phyloP scores from a whole-genome alignment of 2,797 vertebrate species.

The Orestias chungarensis region DNA sequence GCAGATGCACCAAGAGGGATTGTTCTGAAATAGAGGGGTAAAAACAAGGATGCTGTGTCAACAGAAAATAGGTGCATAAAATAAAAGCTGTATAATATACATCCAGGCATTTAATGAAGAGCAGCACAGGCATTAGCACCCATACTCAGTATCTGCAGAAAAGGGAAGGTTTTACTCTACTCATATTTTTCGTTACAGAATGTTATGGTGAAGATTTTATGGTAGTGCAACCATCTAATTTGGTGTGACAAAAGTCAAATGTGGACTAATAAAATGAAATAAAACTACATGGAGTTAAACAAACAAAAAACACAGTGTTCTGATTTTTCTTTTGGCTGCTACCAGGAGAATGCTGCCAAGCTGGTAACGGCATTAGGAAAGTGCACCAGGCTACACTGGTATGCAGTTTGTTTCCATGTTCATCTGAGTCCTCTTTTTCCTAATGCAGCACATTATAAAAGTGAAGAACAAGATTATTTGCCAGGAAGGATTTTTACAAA shows the following conservation, averaged over 20 bases:
- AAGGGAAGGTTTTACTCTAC: slow-evolving; percentile 30
- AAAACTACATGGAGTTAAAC: neutral
- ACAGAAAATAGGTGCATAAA: slow-evolving; percentile 69
- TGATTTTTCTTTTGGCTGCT: neutral
- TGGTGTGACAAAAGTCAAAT: neutral
- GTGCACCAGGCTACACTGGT: too few species aligned
- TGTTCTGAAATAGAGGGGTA: slow-evolving; percentile 68
- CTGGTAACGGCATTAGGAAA: neutral
- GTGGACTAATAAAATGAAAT: too few species aligned
- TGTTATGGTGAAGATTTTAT: slow-evolving; percentile 15
- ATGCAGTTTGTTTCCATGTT: neutral
- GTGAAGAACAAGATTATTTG: neutral
- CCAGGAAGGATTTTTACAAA: neutral
- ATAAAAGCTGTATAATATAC: slow-evolving; percentile 71
- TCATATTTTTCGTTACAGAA: slow-evolving; percentile 26
- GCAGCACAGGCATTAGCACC: slow-evolving; percentile 51
- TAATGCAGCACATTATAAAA: neutral
- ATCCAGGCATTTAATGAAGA: slow-evolving; percentile 69
- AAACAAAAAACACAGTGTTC: neutral
- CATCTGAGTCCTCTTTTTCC: neutral
- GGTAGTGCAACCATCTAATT: slow-evolving; percentile 6
- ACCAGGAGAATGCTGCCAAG: neutral
- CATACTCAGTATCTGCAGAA: slow-evolving; percentile 34
- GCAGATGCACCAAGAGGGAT: slow-evolving; percentile 64
- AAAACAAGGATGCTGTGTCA: slow-evolving; percentile 62